Base-by-base conservation (phyloP, 2,888 invertebrate genomes). In the Dasysyrphus albostriatus region DNA sequence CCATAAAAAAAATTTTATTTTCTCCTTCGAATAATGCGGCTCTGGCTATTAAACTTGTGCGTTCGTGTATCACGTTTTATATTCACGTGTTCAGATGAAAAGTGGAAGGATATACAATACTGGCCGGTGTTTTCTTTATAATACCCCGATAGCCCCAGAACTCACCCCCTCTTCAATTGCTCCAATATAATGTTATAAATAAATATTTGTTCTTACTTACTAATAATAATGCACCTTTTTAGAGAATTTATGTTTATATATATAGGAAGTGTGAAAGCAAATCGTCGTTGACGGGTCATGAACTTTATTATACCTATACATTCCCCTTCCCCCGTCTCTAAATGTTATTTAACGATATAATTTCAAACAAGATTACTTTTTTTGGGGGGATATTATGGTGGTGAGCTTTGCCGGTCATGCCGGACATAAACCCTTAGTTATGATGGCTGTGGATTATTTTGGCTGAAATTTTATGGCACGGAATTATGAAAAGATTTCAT, bases 331-430 rank as follows among this genome's bases (percentile, higher is more conserved):
- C 14, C 3, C 8, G 12, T 16, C n/a, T 16, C n/a, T 32, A n/a
- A 59, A 74, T 63, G 69, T 83, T 79, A 54, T 79, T 83, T 79
- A 69, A 83, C 83, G 74, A 83, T 74, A 78, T 78, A 74, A 83
- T 83, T 83, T 69, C 69, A 61, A 58, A 56, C 67, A 70, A 47
- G 74, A 63, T 69, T 47, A 54, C 70, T 65, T 77, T 58, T 58
- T 58, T 63, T 5, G 49, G 51, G 51, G 54, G 5, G 29, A 29
- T 32, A 32, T 54, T 29, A 29, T n/a, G 24, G 24, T n/a, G 39
- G 9, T 9, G 14, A 14, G 42, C 12, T 61, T 24, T 42, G 39
- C 34, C 5, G 24, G 14, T 14, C 39, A 12, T 39, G 7, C 6
- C 29, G 44, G 34, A 19, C 34, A 37, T 49, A 67, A 49, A 49